These are phyloP conservation scores for Nezara viridula DNA, from an alignment of 2,888 invertebrate genomes.

Conservation along the genomic window DNA sequence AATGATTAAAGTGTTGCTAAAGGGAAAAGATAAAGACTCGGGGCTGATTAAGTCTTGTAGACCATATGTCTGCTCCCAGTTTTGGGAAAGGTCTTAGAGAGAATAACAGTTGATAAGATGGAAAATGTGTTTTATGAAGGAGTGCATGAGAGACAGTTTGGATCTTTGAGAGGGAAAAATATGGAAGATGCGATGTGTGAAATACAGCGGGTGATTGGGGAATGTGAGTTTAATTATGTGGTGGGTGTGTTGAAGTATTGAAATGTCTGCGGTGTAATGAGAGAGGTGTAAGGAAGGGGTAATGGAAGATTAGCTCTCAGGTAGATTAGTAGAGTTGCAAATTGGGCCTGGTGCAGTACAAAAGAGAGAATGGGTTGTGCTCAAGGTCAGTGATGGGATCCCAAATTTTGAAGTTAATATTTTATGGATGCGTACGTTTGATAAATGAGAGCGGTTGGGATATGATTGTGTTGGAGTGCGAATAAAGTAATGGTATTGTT, in stretches of 20 bases:
- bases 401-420: too few relatives aligned
- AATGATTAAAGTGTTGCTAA: conserved; percentile 27
- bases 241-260: conserved; percentile 46
- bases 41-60: conserved; percentile 21
- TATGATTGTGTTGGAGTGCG: too few relatives aligned
- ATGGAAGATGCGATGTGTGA: conserved; percentile 61
- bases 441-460: too few relatives aligned
- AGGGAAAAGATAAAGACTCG: conserved; percentile 28
- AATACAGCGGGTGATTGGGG: not conserved
- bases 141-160: conserved; percentile 56
- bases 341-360: too few relatives aligned
- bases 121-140: not conserved
- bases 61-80: conserved; percentile 50
- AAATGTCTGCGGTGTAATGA: too few relatives aligned
- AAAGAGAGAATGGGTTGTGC: too few relatives aligned
- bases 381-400: too few relatives aligned
- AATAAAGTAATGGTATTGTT: too few relatives aligned
- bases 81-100: conserved; percentile 60
- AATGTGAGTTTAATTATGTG: not conserved
- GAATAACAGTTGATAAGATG: conserved; percentile 54
- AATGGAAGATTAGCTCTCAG: too few relatives aligned
- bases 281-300: too few relatives aligned
- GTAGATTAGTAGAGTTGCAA: too few relatives aligned
- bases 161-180: conserved; percentile 54
- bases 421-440: too few relatives aligned